Evolutionary conservation across 2,113 vertebrate species (phyloP).

Genomic region (Oplegnathus fasciatus): DNA sequence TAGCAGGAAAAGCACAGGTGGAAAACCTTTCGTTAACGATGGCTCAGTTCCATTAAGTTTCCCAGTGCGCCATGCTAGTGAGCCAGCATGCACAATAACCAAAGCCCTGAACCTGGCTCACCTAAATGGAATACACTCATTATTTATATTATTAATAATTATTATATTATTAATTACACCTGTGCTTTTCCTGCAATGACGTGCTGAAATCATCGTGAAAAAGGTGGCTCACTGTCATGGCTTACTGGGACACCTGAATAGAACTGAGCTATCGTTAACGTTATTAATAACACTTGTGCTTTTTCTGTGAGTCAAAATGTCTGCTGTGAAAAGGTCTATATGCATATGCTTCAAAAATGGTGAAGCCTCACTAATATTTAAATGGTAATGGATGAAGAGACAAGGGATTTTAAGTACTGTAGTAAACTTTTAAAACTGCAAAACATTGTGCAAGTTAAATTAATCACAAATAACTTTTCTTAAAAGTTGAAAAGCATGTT

Average conservation of each 20-base stretch:
- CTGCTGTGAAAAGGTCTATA: no score
- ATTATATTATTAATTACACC: neutral
- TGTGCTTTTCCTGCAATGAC: neutral
- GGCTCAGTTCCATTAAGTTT: neutral
- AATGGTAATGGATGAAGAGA: no score
- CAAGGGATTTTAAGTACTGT: no score
- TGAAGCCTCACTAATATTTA: no score
- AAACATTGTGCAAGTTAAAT: neutral
- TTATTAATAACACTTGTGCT: no score
- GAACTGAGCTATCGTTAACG: neutral
- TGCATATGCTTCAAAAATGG: no score
- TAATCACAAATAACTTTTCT: neutral
- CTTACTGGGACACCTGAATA: neutral
- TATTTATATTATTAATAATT: neutral
- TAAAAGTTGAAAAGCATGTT: no score
- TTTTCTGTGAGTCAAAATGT: no score
- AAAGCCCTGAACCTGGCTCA: neutral
- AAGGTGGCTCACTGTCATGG: neutral
- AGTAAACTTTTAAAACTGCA: neutral
- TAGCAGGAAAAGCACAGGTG: neutral
- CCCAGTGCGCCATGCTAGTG: neutral
- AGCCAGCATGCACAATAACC: neutral
- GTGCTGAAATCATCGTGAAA: neutral
- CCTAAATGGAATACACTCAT: neutral
- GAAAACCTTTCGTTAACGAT: neutral